Base-by-base conservation (phyloP, 1,140 invertebrate species). In the Ruditapes philippinarum region DNA sequence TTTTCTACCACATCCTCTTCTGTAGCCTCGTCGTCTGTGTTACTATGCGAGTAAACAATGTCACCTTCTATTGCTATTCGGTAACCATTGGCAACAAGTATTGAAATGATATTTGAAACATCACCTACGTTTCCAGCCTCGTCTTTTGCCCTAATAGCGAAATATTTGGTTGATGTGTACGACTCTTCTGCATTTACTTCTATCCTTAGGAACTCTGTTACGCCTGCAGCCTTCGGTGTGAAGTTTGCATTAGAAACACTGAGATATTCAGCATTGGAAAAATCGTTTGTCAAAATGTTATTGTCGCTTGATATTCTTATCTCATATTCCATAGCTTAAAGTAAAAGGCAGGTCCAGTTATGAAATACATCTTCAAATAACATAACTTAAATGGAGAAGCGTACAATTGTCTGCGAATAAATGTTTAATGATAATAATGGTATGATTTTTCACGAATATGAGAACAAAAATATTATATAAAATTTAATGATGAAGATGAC, bases 31-130 rank as follows among this genome's bases (percentile, higher is more conserved):
- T 28, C 57, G 11, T 1, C 14, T 19, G 7, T 4, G 42, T 45
- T 45, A 14, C 5, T 45, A 45, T 5, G 42, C 3, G 57, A 28
- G 57, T 62, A 62, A 25, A 62, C 57, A 11, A 62, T 25, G 5
- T 73, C 36, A 19, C 33, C 68, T 45, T 73, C 68, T 19, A 73
- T 9, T 22, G n/a, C 40, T 5, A 73, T 38, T 40, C 68, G 68
- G 28, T 40, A 73, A 3, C 36, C 68, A 19, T 73, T 73, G n/a
- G 68, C 68, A 22, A 73, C 68, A 73, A 73, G 22, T 19, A 73
- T 45, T 38, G 68, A 73, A 38, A 73, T 19, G 9, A 73, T 73
- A 45, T 73, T 73, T 2, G 68, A 73, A 38, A 73, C 68, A 22
- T 14, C 17, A 17, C 68, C 68, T 22, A 22, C 36, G 40, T 73